Evolutionary conservation across 53 echinoderm and acorn worm species (phyloP).

Genomic region (Luidia sarsii): DNA sequence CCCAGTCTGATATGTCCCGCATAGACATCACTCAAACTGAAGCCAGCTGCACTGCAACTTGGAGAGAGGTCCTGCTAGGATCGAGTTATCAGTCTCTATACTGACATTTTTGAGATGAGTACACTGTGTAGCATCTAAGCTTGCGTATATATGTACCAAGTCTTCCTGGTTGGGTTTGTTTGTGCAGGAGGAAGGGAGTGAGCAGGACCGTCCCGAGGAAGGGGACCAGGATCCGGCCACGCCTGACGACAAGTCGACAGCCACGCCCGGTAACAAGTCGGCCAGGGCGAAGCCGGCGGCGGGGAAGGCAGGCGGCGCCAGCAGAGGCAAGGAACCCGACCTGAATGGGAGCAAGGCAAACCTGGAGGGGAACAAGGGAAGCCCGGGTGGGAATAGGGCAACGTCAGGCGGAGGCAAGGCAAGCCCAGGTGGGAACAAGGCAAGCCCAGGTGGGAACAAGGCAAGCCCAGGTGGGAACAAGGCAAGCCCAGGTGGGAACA

Average conservation of each 20-base stretch:
- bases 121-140: too few species aligned
- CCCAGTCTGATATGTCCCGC: too few species aligned
- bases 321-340: neutral
- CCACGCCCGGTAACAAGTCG: constrained; percentile 20
- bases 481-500: neutral
- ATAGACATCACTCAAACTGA: too few species aligned
- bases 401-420: constrained; percentile 10
- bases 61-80: too few species aligned
- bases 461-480: constrained; percentile 11
- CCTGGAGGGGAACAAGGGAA: neutral
- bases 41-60: too few species aligned
- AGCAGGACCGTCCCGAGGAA: neutral
- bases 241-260: neutral
- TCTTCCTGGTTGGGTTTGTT: too few species aligned
- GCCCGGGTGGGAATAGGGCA: constrained; percentile 2
- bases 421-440: neutral
- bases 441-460: neutral
- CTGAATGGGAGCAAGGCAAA: neutral
- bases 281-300: constrained; percentile 11
- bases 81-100: too few species aligned
- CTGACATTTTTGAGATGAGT: too few species aligned
- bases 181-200: neutral
- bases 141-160: too few species aligned
- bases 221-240: constrained; percentile 3
- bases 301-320: neutral